Percentiles rank a stretch among this genome's conserved stretches.
Evolutionary conservation across 2,888 invertebrate genomes (phyloP).

Genomic region (Drosophila kambysellisi): DNA sequence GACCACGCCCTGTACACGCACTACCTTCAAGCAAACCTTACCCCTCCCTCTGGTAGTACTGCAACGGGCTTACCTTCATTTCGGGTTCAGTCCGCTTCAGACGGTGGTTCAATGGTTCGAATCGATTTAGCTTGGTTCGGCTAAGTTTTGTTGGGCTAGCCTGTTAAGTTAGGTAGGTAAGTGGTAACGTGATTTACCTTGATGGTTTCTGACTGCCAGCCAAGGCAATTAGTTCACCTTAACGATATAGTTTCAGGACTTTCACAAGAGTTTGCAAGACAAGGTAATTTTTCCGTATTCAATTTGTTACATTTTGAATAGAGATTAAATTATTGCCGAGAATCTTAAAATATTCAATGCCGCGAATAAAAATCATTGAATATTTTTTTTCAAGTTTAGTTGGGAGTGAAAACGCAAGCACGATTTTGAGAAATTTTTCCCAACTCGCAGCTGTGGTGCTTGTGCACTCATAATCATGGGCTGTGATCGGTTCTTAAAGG

Average conservation of each 20-base stretch:
- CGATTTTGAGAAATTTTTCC: no score
- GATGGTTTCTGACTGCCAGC: conserved; percentile 19
- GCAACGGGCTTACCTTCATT: not conserved
- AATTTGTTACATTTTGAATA: no score
- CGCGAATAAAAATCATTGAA: no score
- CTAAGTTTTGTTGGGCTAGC: not conserved
- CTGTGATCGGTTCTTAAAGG: no score
- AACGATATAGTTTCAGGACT: conserved; percentile 20
- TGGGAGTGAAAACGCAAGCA: no score
- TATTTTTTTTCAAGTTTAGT: no score
- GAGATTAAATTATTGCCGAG: no score
- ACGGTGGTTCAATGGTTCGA: not conserved
- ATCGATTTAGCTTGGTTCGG: not conserved
- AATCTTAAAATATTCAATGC: no score
- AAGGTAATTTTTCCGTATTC: not conserved
- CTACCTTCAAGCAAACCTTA: not conserved
- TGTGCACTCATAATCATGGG: no score
- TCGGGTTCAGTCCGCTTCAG: not conserved
- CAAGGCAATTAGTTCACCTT: conserved; percentile 11
- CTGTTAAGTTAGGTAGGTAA: not conserved
- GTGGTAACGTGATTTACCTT: conserved; percentile 28
- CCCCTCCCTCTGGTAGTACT: not conserved
- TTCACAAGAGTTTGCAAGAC: not conserved
- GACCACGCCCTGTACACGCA: conserved; percentile 21
- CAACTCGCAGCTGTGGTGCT: no score